A percentile compares a stretch with the other conserved stretches of the same genome.
phyloP scores from a whole-genome alignment of 2,797 vertebrate species.

The Labroides dimidiatus region DNA sequence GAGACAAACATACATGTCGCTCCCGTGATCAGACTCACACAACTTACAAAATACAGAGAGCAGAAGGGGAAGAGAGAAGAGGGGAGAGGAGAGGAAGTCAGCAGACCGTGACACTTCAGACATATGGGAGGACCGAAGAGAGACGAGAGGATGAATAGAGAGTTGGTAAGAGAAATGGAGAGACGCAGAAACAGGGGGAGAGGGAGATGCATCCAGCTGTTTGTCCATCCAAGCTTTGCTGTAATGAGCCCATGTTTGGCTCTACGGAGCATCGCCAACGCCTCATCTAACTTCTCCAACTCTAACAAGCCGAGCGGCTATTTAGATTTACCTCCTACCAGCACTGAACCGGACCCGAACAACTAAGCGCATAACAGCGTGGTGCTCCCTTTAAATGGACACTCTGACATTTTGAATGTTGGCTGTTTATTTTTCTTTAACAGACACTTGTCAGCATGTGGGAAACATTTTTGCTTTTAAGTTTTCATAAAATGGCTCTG shows the following conservation, averaged over 20 bases:
- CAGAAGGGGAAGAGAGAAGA: conserved; percentile 2
- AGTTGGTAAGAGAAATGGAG: conserved; percentile 54
- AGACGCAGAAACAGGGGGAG: conserved; percentile 63
- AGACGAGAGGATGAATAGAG: conserved; percentile 62
- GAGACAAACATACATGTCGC: conserved; percentile 8
- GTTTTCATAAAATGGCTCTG: conserved; percentile 64
- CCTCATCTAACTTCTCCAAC: conserved; percentile 81
- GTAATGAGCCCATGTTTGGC: conserved; percentile 80
- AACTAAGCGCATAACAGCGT: conserved; percentile 75
- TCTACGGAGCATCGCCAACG: conserved; percentile 71
- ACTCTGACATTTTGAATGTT: conserved; percentile 75
- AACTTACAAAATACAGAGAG: conserved; percentile 12
- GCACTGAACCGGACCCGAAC: conserved; percentile 67
- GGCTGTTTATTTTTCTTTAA: conserved; percentile 76
- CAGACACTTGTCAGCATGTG: conserved; percentile 80
- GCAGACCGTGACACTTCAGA: conserved; percentile 69
- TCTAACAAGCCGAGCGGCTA: conserved; percentile 81
- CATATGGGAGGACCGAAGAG: conserved; percentile 66
- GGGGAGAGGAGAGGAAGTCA: conserved; percentile 41
- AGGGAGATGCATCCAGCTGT: conserved; percentile 74
- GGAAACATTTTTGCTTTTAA: conserved; percentile 73
- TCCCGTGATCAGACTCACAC: conserved; percentile 6
- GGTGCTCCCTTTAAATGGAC: conserved; percentile 77
- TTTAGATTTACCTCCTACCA: conserved; percentile 80
- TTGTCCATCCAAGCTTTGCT: conserved; percentile 70